Conservation (phyloP, 37 sponge, comb jelly and placozoan genomes). For the Dysidea cf. avara region DNA sequence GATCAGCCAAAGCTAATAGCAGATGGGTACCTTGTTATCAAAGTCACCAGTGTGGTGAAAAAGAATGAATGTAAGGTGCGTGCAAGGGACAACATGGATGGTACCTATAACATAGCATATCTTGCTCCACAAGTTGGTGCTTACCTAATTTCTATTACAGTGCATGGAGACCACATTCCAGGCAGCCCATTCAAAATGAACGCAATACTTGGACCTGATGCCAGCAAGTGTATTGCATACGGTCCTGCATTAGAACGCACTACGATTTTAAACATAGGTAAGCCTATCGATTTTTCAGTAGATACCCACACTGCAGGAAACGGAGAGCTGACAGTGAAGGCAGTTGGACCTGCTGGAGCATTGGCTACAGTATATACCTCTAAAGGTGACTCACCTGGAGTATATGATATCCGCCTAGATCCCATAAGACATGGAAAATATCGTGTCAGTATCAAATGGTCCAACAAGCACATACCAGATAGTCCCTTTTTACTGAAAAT, state of each 20-base stretch:
- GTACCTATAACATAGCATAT: constrained; percentile 76
- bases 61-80: constrained; percentile 49
- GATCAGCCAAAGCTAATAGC: constrained; percentile 43
- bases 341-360: constrained; percentile 56
- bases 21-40: constrained; percentile 42
- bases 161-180: constrained; percentile 54
- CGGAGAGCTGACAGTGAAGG: constrained; percentile 61
- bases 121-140: constrained; percentile 51
- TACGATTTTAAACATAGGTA: constrained; percentile 63
- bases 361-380: constrained; percentile 62
- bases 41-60: constrained; percentile 44
- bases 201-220: constrained; percentile 47
- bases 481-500: constrained; percentile 74
- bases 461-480: constrained; percentile 54
- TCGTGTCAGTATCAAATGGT: constrained; percentile 63
- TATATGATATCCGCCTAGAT: constrained; percentile 50
- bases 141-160: constrained; percentile 53
- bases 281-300: constrained; percentile 79
- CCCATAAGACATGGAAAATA: constrained; percentile 72
- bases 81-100: constrained; percentile 69
- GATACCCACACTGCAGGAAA: constrained; percentile 73
- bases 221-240: constrained; percentile 45
- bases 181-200: constrained; percentile 76
- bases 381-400: constrained; percentile 36
- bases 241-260: constrained; percentile 54